Base-by-base conservation (phyloP, 1,140 invertebrate genomes). In the Bursaphelenchus mucronatus region DNA sequence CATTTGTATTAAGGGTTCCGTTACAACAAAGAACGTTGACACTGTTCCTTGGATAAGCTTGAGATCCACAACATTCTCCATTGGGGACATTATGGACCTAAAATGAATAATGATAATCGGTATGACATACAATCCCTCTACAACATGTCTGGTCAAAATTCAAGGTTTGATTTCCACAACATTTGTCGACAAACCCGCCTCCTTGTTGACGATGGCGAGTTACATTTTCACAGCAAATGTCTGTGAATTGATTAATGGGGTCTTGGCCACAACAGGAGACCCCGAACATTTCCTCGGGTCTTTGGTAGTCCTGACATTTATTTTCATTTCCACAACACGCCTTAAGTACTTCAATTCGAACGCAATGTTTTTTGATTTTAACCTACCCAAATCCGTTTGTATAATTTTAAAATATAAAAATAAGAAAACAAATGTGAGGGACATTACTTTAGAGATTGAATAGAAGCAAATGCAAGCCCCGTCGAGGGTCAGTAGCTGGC, bases 101-200 rank as follows among this genome's bases (percentile, higher is more conserved):
- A 75, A 51, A 73, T 17, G 8, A 10, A 49, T 11, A 43, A 46
- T 64, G 30, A 17, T 11, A 19, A 66, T 39, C 52, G 40, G 39
- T 21, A 46, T 10, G 19, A 51, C 69, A 61, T 66, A 69, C 70
- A 44, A 72, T 49, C n/a, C 71, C 71, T 49, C 76, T 66, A 53
- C 71, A 73, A 61, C 71, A 73, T n/a, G 71, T 73, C 52, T 73
- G 71, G 52, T 76, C 73, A 51, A 76, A 73, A n/a, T 69, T 54
- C 21, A 73, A 63, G 0, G 71, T 73, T 57, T 73, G 67, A 55
- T 73, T 73, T 11, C 71, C 71, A 51, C 71, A 73, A 49, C 71
- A 73, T 44, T 62, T 46, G 45, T 73, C 74, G 13, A 73, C 40
- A 44, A 55, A 69, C 19, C 52, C 21, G 49, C 50, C 46, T 10